Percentiles rank a stretch among this genome's conserved stretches.
Evolutionary conservation across 2,888 invertebrate genomes (phyloP).

Genomic region (Hirtodrosophila cameraria): DNA sequence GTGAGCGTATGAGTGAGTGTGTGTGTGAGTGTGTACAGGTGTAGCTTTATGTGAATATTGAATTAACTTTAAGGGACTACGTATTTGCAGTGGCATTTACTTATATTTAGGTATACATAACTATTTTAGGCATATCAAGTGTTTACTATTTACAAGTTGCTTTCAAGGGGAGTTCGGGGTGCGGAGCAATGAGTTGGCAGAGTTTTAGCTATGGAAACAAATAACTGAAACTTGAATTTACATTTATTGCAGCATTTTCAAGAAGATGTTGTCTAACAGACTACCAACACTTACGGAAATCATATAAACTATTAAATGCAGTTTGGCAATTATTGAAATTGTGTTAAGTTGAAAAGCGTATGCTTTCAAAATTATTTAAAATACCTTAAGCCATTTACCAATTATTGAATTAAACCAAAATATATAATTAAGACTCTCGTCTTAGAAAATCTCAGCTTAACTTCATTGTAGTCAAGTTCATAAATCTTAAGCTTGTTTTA

Average conservation of each 20-base stretch:
- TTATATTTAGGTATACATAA: conserved; percentile 36
- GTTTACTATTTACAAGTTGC: conserved; percentile 41
- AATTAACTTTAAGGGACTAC: conserved; percentile 61
- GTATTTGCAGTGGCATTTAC: conserved; percentile 59
- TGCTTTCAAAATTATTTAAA: too few species aligned
- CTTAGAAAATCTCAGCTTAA: conserved; percentile 16
- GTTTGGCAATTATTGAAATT: too few species aligned
- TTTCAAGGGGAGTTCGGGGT: background rate
- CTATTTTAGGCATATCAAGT: conserved; percentile 55
- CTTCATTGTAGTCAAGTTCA: conserved; percentile 30
- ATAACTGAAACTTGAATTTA: background rate
- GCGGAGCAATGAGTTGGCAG: conserved; percentile 3
- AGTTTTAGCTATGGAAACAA: background rate
- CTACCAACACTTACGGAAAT: too few species aligned
- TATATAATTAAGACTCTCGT: too few species aligned
- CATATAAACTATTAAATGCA: too few species aligned
- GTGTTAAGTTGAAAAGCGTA: too few species aligned
- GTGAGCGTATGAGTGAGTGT: conserved; percentile 18
- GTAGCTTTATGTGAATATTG: conserved; percentile 46
- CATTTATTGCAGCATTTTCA: too few species aligned
- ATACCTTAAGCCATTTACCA: too few species aligned
- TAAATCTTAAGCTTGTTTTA: conserved; percentile 39
- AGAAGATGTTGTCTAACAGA: too few species aligned
- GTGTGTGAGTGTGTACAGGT: conserved; percentile 22
- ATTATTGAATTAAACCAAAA: too few species aligned